Conservation (phyloP, 2,888 invertebrate genomes). For the Phorcus lineatus region DNA sequence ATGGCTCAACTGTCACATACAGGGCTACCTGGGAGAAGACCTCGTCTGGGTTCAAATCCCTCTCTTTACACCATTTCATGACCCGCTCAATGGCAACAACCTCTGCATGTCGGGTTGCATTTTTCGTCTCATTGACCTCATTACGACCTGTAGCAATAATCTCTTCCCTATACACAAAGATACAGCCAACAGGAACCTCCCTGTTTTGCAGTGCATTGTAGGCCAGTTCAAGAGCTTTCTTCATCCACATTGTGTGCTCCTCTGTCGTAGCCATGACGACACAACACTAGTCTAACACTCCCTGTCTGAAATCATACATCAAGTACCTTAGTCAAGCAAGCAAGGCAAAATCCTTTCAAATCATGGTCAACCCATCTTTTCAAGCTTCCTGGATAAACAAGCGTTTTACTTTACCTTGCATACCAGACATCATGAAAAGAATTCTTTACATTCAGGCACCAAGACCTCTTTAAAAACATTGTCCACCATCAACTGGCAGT, state of each 20-base stretch:
- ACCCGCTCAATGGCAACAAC: conserved; percentile 93
- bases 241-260: conserved; percentile 67
- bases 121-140: conserved; percentile 91
- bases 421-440: no score
- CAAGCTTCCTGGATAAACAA: no score
- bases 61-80: conserved; percentile 75
- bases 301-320: no score
- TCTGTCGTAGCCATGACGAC: neutral
- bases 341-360: no score
- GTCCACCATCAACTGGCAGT: no score
- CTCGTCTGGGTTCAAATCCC: conserved; percentile 79
- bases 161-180: conserved; percentile 83
- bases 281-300: no score
- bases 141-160: conserved; percentile 90
- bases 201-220: conserved; percentile 85
- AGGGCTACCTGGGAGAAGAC: conserved; percentile 77
- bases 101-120: conserved; percentile 97
- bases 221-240: conserved; percentile 78
- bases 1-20: conserved; percentile 96
- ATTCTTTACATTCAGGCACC: no score
- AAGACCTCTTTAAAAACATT: no score
- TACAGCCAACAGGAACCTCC: conserved; percentile 98
- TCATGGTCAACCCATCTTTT: no score
- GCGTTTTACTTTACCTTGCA: no score
- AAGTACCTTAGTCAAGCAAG: no score